These are phyloP conservation scores for Cecropterus lyciades DNA, from an alignment of 1,140 invertebrate genomes.

Conservation along the genomic window DNA sequence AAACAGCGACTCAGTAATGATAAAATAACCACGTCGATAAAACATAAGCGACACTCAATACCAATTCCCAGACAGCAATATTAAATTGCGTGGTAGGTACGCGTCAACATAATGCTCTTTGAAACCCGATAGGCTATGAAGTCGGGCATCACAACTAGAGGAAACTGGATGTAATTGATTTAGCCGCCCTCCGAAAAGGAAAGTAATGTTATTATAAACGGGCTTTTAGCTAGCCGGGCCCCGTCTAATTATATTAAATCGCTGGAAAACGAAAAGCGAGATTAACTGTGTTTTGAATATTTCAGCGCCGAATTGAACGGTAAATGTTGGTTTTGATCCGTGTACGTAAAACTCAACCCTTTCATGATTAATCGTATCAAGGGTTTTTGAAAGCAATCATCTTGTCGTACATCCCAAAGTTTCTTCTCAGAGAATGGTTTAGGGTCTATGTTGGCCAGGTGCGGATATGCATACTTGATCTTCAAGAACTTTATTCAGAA, in stretches of 20 bases:
- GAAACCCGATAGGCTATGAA: constrained; percentile 54
- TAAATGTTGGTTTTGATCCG: constrained; percentile 17
- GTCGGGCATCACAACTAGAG: constrained; percentile 46
- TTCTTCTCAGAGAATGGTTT: too few species aligned
- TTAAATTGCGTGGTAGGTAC: background rate
- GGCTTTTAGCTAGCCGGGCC: constrained; percentile 62
- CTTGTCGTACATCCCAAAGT: too few species aligned
- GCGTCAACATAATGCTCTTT: constrained; percentile 48
- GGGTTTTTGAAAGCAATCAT: background rate
- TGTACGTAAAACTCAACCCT: constrained; percentile 6
- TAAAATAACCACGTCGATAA: too few species aligned
- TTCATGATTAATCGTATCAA: constrained; percentile 18
- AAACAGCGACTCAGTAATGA: too few species aligned
- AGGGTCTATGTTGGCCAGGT: too few species aligned
- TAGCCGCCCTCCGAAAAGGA: constrained; percentile 59
- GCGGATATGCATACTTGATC: too few species aligned
- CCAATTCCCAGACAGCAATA: too few species aligned
- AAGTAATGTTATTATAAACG: constrained; percentile 69
- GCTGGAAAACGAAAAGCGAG: constrained; percentile 45
- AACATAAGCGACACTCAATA: too few species aligned
- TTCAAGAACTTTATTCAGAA: too few species aligned
- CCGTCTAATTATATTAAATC: constrained; percentile 58
- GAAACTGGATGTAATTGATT: constrained; percentile 60
- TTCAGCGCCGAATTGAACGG: constrained; percentile 11
- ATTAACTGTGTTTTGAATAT: constrained; percentile 36